Conservation (phyloP, 2,797 vertebrate genomes). For the Bufotes viridis region DNA sequence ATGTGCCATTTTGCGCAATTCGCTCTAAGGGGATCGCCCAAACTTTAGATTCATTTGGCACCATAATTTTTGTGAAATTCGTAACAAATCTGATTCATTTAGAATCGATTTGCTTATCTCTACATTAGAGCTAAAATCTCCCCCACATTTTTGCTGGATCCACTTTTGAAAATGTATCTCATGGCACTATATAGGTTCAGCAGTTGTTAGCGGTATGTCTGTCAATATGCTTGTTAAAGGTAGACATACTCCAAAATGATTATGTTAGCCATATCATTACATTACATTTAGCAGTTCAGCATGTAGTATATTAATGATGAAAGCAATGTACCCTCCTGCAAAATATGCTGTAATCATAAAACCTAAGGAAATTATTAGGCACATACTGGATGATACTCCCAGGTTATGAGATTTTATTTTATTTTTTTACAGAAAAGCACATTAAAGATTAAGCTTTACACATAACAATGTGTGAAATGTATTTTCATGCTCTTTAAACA, state of each 20-base stretch:
- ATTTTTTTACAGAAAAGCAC: neutral
- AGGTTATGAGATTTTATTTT: neutral
- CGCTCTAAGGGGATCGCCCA: too few relatives aligned
- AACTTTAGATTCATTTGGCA: too few relatives aligned
- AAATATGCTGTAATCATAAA: neutral
- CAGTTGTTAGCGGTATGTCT: too few relatives aligned
- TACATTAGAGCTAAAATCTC: too few relatives aligned
- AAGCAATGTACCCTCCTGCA: neutral
- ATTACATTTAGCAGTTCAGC: neutral
- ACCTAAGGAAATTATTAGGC: neutral
- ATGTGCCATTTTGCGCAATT: neutral
- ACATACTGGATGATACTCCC: neutral
- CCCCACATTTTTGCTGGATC: too few relatives aligned
- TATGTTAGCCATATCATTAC: neutral
- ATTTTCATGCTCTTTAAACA: neutral
- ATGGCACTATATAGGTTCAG: too few relatives aligned
- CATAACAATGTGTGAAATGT: conserved; percentile 15
- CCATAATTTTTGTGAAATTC: too few relatives aligned
- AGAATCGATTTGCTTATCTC: too few relatives aligned
- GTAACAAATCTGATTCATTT: too few relatives aligned
- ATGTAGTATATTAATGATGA: neutral
- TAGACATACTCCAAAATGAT: neutral
- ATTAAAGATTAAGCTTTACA: conserved; percentile 5
- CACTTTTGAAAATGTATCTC: too few relatives aligned
- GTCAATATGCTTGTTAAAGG: too few relatives aligned